Evolutionary conservation across 1,140 invertebrate species (phyloP), one percentile per base, ranked within the genome.

Genomic region (Neelides sp.): DNA sequence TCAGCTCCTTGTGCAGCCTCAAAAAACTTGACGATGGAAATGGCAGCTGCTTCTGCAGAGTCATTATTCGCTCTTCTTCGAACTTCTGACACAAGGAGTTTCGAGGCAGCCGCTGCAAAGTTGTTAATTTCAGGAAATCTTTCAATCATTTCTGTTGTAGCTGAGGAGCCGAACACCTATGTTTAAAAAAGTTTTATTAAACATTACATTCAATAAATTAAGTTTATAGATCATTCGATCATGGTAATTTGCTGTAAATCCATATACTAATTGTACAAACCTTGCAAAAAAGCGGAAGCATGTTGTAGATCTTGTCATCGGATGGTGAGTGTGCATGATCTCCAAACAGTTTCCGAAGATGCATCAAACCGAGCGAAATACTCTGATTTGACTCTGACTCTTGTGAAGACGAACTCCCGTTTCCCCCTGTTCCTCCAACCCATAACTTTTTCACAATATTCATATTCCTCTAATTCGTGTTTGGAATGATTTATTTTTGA

Each of bases 221-320:
- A 13, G 13, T 13, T 22, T 13, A 28, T 13, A 35, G 2, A 48
- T 35, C 5, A 26, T 10, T n/a, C 24, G n/a, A 22, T 23, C 23
- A 20, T 4, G 22, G 10, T 34, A 20, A 26, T 23, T 39, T 5
- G 17, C 12, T 8, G 34, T 8, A 10, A 17, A 50, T 19, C 10
- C 17, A 30, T 51, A 4, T 22, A 17, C 20, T 36, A 17, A 50
- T 15, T 36, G 15, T 17, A 15, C 12, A 28, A 15, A 95, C 92
- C 78, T 96, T 97, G 71, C 89, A 94, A 71, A 98, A 98, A 8
- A 98, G 72, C 35, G 94, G 94, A 61, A 98, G 73, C 88, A 98
- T 95, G 68, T 92, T 94, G 68, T 97, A 97, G 1, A 98, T 73
- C 69, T 94, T 93, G 63, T 86, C 84, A 69, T 96, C 89, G 54